Base-by-base conservation (phyloP, 1,140 invertebrate genomes). In the Pogonus chalceus region DNA sequence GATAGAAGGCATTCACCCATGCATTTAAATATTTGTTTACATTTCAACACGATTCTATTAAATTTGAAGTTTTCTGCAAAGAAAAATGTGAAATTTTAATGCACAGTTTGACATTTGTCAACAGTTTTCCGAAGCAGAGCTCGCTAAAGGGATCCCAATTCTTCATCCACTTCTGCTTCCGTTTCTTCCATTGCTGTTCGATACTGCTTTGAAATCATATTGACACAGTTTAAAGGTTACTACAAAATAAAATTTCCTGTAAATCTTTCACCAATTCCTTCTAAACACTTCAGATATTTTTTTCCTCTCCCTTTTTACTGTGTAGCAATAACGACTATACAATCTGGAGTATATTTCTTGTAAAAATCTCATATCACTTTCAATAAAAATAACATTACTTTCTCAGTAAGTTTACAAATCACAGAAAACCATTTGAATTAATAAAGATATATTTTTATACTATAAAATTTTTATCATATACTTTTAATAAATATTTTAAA, bases 61-160 rank as follows among this genome's bases (percentile, higher is more conserved):
- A 43, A 43, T 10, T 7, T 43, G 37, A 43, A 43, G 37, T 43
- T 43, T 16, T 43, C 4, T 18, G 37, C 18, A 43, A 43, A 43
- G 37, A 43, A 43, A 43, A 16, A 43, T 16, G 37, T 43, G 37
- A 43, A 43, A 43, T 43, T 43, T 43, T 43, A 43, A 43, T 43
- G 37, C 37, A 43, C 18, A 43, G 37, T 43, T 43, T 43, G 37
- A 43, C 37, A 43, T 43, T 43, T 43, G 37, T 43, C 37, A 43
- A 43, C 18, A 43, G 26, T 31, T 31, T 31, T 7, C 26, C 4
- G 26, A 31, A 7, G 26, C 26, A 4, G 26, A 7, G 4, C 26
- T 31, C 14, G 14, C n/a, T n/a, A n/a, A n/a, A n/a, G n/a, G n/a
- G n/a, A n/a, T n/a, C 26, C 26, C 26, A 7, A 7, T 14, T 31